Base-by-base conservation (phyloP, 1,140 invertebrate genomes). In the Adelges cooleyi region DNA sequence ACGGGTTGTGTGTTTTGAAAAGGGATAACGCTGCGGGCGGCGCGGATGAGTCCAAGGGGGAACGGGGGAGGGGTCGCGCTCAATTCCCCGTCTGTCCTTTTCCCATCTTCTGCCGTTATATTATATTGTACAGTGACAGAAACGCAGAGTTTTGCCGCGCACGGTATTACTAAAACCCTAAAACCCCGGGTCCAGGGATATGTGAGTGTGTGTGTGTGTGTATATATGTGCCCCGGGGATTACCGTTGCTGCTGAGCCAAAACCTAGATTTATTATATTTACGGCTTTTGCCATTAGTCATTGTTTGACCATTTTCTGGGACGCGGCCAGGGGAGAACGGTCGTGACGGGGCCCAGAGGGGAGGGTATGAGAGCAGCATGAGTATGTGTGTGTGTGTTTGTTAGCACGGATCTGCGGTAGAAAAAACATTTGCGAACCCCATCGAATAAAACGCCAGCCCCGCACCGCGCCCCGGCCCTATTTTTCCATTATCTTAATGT, bases 191-290 rank as follows among this genome's bases (percentile, higher is more conserved):
- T 40, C 23, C 40, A n/a, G 25, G 40, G 54, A 59, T 46, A 46
- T 27, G 23, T 49, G 23, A 10, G 8, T 18, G 20, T 18, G 15
- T 38, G 27, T 18, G 11, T 15, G 18, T 53, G 5, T 15, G 29
- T 53, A 29, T n/a, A n/a, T 15, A 29, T 17, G 40, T 11, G 11
- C 11, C 40, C 40, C 5, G 40, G 40, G 40, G 40, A 44, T 44
- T 44, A 44, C 40, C 54, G 54, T 42, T 56, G 15, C 54, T 23
- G 15, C 54, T 23, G 54, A 59, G 56, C 56, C 56, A 48, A 62
- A 62, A 62, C 56, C 56, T 62, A 62, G 56, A 62, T 62, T 62
- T 62, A 62, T 62, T 62, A 62, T 62, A 62, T 62, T 62, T 62
- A 62, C 56, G 25, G 56, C 25, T 48, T 62, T 62, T 62, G 42